Conservation (phyloP, 2,888 invertebrate species). For the Lordiphosa fenestrarum region DNA sequence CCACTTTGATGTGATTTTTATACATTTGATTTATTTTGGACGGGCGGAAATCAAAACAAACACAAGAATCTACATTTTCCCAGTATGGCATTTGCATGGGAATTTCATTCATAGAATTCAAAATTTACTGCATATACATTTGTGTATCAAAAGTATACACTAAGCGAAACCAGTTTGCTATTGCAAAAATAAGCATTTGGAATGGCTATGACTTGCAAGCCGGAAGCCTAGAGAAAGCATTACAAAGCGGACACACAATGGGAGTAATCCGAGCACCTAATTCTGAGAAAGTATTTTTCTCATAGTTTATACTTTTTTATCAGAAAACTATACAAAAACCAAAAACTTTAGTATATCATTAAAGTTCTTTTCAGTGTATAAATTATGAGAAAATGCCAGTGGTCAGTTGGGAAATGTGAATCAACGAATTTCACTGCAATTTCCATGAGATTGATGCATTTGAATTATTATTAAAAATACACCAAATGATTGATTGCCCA, state of each 20-base stretch:
- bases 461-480: slow-evolving; percentile 4
- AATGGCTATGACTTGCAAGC: too few species aligned
- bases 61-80: slow-evolving; percentile 24
- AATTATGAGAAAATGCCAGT: background rate
- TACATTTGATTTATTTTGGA: slow-evolving; percentile 44
- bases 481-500: background rate
- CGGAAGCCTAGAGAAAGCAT: too few species aligned
- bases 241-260: too few species aligned
- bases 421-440: slow-evolving; percentile 15
- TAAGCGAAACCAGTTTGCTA: too few species aligned
- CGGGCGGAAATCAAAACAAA: slow-evolving; percentile 49
- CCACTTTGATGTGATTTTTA: slow-evolving; percentile 51
- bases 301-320: too few species aligned
- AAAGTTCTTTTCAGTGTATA: too few species aligned
- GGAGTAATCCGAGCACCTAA: too few species aligned
- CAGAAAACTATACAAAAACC: too few species aligned
- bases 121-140: slow-evolving; percentile 5
- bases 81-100: slow-evolving; percentile 6
- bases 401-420: slow-evolving; percentile 5
- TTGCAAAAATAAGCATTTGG: too few species aligned
- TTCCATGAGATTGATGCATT: slow-evolving; percentile 15
- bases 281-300: too few species aligned
- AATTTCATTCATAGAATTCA: slow-evolving; percentile 50
- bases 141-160: too few species aligned
- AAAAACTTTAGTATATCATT: too few species aligned